Evolutionary conservation across 2,888 invertebrate species (phyloP).

Genomic region (Noctua fimbriata): DNA sequence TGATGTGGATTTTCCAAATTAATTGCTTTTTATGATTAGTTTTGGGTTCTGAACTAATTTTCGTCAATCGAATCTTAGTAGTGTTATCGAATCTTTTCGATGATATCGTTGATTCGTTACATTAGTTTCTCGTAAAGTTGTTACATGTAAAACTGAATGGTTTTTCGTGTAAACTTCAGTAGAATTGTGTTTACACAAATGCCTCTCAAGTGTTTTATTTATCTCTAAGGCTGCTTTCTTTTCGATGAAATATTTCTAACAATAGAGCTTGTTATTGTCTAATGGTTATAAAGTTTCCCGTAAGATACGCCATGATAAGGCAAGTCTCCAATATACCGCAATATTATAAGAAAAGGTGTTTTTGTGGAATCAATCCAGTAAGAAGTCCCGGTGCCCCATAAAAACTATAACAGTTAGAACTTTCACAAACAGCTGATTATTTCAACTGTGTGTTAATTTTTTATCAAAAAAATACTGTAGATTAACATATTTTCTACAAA

Average conservation of each 20-base stretch:
- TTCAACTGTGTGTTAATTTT: not conserved
- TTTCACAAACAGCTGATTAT: not conserved
- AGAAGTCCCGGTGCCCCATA: not conserved
- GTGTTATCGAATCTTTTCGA: conserved; percentile 40
- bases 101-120: conserved; percentile 40
- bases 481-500: not conserved
- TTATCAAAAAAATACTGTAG: not conserved
- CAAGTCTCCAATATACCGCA: not conserved
- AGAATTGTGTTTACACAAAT: conserved; percentile 2
- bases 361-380: not conserved
- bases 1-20: conserved; percentile 78
- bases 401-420: not conserved
- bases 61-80: conserved; percentile 53
- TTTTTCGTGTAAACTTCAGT: conserved; percentile 50
- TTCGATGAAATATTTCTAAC: not conserved
- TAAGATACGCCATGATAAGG: not conserved
- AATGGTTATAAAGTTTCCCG: not conserved
- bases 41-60: conserved; percentile 75
- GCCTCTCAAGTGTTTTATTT: not conserved
- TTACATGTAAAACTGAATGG: conserved; percentile 37
- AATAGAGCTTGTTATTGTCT: not conserved
- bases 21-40: conserved; percentile 72
- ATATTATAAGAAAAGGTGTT: not conserved
- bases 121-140: conserved; percentile 17
- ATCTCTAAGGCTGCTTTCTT: not conserved